phyloP scores from a whole-genome alignment of 37 sponge, comb jelly and placozoan species.

The Agelas oroides region DNA sequence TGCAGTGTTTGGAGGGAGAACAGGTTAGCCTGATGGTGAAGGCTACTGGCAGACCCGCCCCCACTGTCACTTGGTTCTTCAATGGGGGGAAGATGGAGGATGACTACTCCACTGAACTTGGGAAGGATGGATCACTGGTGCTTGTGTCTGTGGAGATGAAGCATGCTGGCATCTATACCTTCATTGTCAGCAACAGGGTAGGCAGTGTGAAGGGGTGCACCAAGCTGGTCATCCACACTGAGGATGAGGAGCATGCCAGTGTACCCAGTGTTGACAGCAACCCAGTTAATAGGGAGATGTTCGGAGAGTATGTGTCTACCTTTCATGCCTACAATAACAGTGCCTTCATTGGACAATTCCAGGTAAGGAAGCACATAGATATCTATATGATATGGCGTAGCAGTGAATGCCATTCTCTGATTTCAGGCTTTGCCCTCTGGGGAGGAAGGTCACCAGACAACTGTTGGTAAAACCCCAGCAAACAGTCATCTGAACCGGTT shows the following conservation, averaged over 20 bases:
- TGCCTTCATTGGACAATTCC: too few species aligned
- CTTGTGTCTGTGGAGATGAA: slow-evolving; percentile 26
- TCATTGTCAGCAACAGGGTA: slow-evolving; percentile 48
- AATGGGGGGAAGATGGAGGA: too few species aligned
- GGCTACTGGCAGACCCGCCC: too few species aligned
- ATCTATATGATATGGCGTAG: too few species aligned
- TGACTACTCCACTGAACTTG: slow-evolving; percentile 37
- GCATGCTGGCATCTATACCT: too few species aligned
- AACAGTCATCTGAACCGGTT: slow-evolving; percentile 38
- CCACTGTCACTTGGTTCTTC: too few species aligned
- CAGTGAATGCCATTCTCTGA: not conserved
- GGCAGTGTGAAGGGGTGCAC: slow-evolving; percentile 48
- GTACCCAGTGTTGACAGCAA: too few species aligned
- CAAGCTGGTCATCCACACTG: not conserved
- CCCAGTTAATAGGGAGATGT: slow-evolving; percentile 21
- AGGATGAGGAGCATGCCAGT: too few species aligned
- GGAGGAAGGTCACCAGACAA: not conserved
- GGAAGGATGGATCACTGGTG: slow-evolving; percentile 19
- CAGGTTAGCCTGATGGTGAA: too few species aligned
- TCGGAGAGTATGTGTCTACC: slow-evolving; percentile 32
- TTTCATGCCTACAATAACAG: slow-evolving; percentile 31
- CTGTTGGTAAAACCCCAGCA: not conserved
- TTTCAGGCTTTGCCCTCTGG: slow-evolving; percentile 18
- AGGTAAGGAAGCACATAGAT: slow-evolving; percentile 24
- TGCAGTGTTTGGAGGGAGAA: too few species aligned